Conservation (phyloP, 2,113 vertebrate genomes). For the Oreochromis aureus region DNA sequence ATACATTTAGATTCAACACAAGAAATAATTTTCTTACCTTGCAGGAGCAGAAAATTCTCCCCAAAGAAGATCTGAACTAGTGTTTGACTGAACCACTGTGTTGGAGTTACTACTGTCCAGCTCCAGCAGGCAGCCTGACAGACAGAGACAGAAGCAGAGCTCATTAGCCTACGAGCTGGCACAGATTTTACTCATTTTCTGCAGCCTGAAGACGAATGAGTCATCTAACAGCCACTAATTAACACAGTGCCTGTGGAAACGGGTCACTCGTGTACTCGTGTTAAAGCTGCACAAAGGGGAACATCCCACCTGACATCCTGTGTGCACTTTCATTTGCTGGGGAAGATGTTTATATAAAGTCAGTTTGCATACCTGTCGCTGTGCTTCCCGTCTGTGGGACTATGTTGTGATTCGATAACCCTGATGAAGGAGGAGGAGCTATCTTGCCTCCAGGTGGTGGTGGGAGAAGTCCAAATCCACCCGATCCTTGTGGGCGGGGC, state of each 20-base stretch:
- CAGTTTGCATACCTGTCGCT: constrained; percentile 3
- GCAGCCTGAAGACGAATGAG: background rate
- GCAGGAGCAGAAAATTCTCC: constrained; percentile 86
- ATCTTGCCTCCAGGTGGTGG: constrained; percentile 89
- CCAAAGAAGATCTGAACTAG: constrained; percentile 80
- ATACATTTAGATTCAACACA: fast-evolving
- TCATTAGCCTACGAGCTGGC: background rate
- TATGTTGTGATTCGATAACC: constrained; percentile 70
- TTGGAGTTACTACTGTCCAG: constrained; percentile 69
- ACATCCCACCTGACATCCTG: background rate
- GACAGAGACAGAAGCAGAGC: background rate
- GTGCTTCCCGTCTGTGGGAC: constrained; percentile 42
- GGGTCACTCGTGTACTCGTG: background rate
- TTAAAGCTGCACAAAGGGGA: background rate
- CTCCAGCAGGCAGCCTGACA: constrained; percentile 62
- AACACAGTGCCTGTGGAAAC: background rate
- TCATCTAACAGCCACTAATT: background rate
- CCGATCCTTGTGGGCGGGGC: constrained; percentile 74
- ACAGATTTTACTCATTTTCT: background rate
- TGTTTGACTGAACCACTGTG: constrained; percentile 59
- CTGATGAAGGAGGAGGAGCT: constrained; percentile 64
- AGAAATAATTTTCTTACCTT: constrained; percentile 67
- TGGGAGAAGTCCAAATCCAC: constrained; percentile 84
- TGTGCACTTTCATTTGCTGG: background rate
- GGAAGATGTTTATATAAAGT: fast-evolving